These are phyloP conservation scores for Phataginus tricuspis DNA, from an alignment of 2,797 vertebrate genomes.

Conservation along the genomic window DNA sequence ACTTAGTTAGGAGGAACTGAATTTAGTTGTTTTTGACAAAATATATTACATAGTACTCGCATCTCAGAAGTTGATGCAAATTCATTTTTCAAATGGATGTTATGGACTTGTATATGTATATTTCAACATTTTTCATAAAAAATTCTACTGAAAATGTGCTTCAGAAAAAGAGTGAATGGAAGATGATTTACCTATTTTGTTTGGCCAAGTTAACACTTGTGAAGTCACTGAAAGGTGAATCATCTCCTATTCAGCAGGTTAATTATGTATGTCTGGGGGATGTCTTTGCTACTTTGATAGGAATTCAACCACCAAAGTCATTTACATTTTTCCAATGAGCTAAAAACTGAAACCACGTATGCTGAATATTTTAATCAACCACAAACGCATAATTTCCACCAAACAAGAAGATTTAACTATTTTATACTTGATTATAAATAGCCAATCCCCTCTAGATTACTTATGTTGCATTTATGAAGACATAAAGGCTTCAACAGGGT, in stretches of 20 bases:
- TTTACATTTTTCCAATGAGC: slow-evolving; percentile 54
- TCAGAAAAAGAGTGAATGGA: slow-evolving; percentile 39
- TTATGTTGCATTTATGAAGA: not conserved
- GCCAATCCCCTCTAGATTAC: not conserved
- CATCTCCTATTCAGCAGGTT: slow-evolving; percentile 31
- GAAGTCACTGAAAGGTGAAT: slow-evolving; percentile 44
- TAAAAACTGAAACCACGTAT: slow-evolving; percentile 25
- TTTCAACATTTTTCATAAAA: slow-evolving; percentile 36
- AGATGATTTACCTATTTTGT: slow-evolving; percentile 53
- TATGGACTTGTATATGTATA: not conserved
- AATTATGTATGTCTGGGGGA: slow-evolving; percentile 38
- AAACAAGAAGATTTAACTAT: slow-evolving; percentile 36
- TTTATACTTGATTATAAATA: slow-evolving; percentile 16
- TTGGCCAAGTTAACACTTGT: slow-evolving; percentile 53
- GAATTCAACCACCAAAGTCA: slow-evolving; percentile 26
- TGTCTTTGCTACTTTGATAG: not conserved
- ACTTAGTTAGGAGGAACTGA: slow-evolving; percentile 8
- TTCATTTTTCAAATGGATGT: not conserved
- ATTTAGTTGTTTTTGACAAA: slow-evolving; percentile 29
- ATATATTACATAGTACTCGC: not conserved
- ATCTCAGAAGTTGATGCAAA: not conserved
- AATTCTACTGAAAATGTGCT: slow-evolving; percentile 36
- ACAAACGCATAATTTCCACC: slow-evolving; percentile 49
- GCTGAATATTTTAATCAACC: slow-evolving; percentile 58
- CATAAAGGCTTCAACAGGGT: not conserved